Evolutionary conservation across 2,888 invertebrate genomes (phyloP).

Genomic region (Cosmorhoe ocellata): DNA sequence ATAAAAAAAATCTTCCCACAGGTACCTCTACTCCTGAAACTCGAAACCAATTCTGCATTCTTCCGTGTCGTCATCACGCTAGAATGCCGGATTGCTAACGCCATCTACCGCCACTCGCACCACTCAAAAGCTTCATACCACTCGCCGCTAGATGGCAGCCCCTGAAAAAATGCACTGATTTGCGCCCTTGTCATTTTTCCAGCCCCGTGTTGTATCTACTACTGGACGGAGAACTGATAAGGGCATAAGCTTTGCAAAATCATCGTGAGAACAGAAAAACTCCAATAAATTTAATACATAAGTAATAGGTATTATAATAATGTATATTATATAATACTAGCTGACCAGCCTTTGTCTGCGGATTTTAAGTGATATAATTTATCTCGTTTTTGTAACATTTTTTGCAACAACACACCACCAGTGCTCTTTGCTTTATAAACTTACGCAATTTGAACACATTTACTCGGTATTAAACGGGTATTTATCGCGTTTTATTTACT

Average conservation of each 20-base stretch:
- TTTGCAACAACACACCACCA: no score
- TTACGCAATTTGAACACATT: no score
- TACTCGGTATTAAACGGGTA: no score
- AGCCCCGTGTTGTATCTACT: constrained; percentile 89
- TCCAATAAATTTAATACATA: constrained; percentile 18
- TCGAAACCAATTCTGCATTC: constrained; percentile 47
- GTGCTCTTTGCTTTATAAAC: no score
- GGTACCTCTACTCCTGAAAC: constrained; percentile 14
- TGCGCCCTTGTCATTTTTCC: constrained; percentile 96
- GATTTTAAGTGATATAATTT: no score
- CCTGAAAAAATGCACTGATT: constrained; percentile 43
- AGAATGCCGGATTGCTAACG: constrained; percentile 49
- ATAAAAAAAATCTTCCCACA: no score
- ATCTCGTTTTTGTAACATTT: no score
- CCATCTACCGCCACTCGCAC: constrained; percentile 32
- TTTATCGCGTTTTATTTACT: no score
- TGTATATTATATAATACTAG: no score
- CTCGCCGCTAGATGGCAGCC: constrained; percentile 44
- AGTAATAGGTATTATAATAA: no score
- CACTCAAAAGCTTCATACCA: constrained; percentile 37
- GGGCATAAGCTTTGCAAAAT: constrained; percentile 87
- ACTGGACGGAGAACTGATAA: constrained; percentile 99
- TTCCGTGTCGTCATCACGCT: constrained; percentile 44
- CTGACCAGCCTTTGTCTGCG: no score
- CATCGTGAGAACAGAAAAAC: constrained; percentile 36